Evolutionary conservation across 2,888 invertebrate genomes (phyloP).

Genomic region (Nysson spinosus): DNA sequence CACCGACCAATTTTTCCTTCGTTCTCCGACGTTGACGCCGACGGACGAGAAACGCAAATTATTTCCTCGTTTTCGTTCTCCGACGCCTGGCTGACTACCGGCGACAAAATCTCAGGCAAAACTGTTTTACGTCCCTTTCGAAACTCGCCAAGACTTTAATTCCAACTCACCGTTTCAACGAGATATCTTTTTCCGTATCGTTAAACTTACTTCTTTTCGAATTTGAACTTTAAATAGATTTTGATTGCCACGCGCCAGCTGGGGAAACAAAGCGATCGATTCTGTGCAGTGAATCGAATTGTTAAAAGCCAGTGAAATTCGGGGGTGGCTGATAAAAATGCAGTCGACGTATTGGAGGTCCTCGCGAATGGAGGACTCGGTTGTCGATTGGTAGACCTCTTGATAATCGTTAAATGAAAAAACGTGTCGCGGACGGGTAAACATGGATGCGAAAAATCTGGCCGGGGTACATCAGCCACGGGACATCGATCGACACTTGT

Average conservation of each 20-base stretch:
- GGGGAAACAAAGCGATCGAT: too few species aligned
- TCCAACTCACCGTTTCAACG: conserved; percentile 18
- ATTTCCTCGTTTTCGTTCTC: conserved; percentile 53
- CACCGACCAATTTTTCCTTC: conserved; percentile 23
- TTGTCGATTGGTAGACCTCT: conserved; percentile 28
- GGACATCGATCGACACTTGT: conserved; percentile 44
- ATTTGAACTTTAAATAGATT: background rate
- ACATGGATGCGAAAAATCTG: conserved; percentile 28
- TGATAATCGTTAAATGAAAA: conserved; percentile 46
- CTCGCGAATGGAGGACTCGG: conserved; percentile 1
- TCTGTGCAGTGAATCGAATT: too few species aligned
- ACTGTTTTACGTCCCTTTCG: conserved; percentile 30
- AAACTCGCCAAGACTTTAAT: conserved; percentile 51
- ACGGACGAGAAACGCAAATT: conserved; percentile 46
- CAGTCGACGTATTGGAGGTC: conserved; percentile 11
- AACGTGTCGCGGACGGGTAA: conserved; percentile 33
- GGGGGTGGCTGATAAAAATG: conserved; percentile 24
- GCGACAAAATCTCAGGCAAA: conserved; percentile 32
- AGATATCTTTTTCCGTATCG: conserved; percentile 1
- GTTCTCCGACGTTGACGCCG: conserved; percentile 26
- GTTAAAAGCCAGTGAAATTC: background rate
- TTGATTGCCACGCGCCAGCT: too few species aligned
- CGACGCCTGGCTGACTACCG: conserved; percentile 26
- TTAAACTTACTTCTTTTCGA: background rate
- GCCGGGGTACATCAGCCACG: conserved; percentile 10